Evolutionary conservation across 2,113 vertebrate genomes (phyloP), one percentile per base, ranked within the genome.

Genomic region (Hucho hucho): DNA sequence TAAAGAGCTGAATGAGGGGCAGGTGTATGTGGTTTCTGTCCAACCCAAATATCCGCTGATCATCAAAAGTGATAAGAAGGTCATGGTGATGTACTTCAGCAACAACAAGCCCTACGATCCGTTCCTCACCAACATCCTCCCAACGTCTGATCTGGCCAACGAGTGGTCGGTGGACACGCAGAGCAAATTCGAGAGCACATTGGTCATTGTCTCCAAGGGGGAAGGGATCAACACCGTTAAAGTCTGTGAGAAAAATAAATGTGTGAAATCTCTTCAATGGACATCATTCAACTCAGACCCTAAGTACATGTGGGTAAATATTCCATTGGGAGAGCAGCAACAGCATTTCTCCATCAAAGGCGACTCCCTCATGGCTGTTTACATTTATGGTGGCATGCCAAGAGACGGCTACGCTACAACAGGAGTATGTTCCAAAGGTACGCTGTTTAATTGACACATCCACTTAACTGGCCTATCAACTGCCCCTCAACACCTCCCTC

Each of bases 21-120:
- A 84, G 3, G 69, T 67, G 4, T 24, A 67, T 22, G 3, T 56
- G 6, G 24, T 75, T 24, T 0, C 0, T 1, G 3, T 87, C 3
- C 9, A 0, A 7, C 28, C 11, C 53, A 3, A 29, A 9, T 25
- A 16, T 4, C 75, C 75, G 11, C 26, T 82, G 25, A 6, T 77
- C 14, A 64, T 88, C 11, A 64, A 26, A 43, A 85, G 83, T 72
- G 76, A 72, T 64, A 85, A 84, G 67, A 87, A 74, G 29, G 63
- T 88, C 1, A 81, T 88, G 85, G 87, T 88, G 6, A 83, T 88
- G 82, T 86, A 84, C 73, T 73, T 76, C 20, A 84, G 85, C 37
- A 80, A 53, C 59, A 83, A 85, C 26, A 2, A 26, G 22, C 83
- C 83, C 18, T 32, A 56, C 29, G 80, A 86, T 25, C 79, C 83